Evolutionary conservation across 2,113 vertebrate species (phyloP).

Genomic region (Probosciger aterrimus): DNA sequence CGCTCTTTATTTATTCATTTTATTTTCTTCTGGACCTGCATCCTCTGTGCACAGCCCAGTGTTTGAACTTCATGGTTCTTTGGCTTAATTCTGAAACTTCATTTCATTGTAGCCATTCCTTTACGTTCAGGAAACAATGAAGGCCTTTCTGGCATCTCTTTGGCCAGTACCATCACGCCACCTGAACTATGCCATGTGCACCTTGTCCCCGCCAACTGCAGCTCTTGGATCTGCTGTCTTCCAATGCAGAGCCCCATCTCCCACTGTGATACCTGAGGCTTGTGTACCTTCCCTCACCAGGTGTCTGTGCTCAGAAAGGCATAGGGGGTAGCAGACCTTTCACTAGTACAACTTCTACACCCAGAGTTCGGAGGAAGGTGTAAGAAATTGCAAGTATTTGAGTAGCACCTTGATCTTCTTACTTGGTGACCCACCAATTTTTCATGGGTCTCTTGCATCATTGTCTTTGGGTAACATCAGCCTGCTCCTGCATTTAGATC

Average conservation of each 20-base stretch:
- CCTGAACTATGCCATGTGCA: neutral
- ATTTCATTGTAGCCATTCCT: neutral
- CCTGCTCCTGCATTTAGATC: neutral
- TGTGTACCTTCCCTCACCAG: neutral
- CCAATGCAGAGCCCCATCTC: fast-evolving
- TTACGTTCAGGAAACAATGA: neutral
- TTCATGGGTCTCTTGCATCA: neutral
- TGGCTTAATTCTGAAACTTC: neutral
- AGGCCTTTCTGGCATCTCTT: neutral
- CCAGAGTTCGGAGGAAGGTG: neutral
- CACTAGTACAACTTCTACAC: neutral
- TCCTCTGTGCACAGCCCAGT: neutral
- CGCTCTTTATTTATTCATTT: neutral
- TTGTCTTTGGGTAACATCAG: neutral
- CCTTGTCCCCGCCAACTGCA: neutral
- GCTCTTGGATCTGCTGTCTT: fast-evolving
- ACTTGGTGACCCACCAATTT: neutral
- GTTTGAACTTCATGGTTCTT: neutral
- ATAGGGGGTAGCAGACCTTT: fast-evolving
- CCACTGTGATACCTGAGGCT: neutral
- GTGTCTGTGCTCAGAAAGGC: neutral
- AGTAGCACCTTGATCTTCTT: neutral
- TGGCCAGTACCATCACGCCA: neutral
- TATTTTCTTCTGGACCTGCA: neutral
- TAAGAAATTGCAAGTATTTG: neutral